phyloP scores from a whole-genome alignment of 2,113 vertebrate genomes.

The Dasypus novemcinctus region DNA sequence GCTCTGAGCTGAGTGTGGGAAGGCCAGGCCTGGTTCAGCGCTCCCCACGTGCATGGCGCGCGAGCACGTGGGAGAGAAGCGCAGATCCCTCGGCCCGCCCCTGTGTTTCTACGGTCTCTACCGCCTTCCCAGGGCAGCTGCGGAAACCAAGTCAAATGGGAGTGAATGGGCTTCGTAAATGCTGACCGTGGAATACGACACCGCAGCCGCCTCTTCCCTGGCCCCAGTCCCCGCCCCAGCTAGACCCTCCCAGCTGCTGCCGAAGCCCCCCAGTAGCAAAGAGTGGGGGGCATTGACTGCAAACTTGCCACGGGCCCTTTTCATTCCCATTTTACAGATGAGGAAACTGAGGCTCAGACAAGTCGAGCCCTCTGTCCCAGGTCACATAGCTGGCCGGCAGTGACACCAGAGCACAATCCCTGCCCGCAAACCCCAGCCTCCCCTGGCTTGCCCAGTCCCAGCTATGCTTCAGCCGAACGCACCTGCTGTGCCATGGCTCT shows the following conservation, averaged over 20 bases:
- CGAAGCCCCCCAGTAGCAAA: neutral
- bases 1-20: too few relatives aligned
- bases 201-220: rapidly evolving
- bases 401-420: rapidly evolving
- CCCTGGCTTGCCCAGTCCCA: neutral
- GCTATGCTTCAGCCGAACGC: neutral
- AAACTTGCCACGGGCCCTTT: too few relatives aligned
- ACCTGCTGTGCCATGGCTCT: neutral
- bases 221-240: rapidly evolving
- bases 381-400: too few relatives aligned
- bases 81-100: rapidly evolving
- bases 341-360: too few relatives aligned
- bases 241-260: rapidly evolving
- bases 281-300: rapidly evolving
- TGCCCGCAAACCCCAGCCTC: neutral
- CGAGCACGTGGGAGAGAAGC: too few relatives aligned
- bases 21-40: neutral
- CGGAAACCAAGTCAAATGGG: neutral
- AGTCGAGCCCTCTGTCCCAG: neutral
- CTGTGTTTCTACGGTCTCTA: too few relatives aligned
- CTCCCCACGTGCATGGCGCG: rapidly evolving
- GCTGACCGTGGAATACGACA: too few relatives aligned
- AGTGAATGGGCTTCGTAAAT: too few relatives aligned
- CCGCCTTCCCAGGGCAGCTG: neutral
- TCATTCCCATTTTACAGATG: neutral